These are phyloP conservation scores for Corythornis madagascariensis DNA, from an alignment of 2,113 vertebrate genomes.

Conservation along the genomic window DNA sequence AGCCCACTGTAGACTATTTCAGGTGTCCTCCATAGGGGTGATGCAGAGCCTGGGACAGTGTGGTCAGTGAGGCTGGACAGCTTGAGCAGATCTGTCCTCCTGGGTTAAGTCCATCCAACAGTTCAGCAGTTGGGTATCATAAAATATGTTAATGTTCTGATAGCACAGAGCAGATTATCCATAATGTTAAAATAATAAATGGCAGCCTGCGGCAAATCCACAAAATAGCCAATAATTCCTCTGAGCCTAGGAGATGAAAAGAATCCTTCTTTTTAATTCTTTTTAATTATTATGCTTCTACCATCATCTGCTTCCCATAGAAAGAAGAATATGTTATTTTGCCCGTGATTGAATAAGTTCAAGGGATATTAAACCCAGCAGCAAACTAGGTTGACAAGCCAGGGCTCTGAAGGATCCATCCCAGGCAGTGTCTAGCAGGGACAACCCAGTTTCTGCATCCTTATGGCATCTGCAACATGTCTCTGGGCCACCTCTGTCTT, in stretches of 20 bases:
- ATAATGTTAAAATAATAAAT: neutral
- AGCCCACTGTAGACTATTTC: neutral
- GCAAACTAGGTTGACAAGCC: neutral
- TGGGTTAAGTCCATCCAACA: neutral
- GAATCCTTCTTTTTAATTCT: neutral
- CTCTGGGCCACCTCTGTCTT: neutral
- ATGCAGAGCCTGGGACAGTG: neutral
- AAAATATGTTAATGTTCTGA: neutral
- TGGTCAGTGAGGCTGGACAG: neutral
- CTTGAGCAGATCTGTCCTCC: neutral
- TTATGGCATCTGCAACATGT: neutral
- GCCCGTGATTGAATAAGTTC: neutral
- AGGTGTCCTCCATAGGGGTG: neutral
- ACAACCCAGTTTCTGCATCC: neutral
- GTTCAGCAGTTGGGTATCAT: neutral
- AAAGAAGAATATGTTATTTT: neutral
- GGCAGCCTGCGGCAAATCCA: neutral
- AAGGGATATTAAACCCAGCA: neutral
- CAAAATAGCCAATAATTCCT: neutral
- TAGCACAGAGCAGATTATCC: neutral
- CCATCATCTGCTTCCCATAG: neutral
- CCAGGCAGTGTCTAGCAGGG: neutral
- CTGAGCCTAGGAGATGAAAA: neutral
- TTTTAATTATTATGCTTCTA: neutral
- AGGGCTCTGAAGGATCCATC: neutral